These are phyloP conservation scores for Gallinago stenura DNA, from an alignment of 2,797 vertebrate genomes.

Conservation along the genomic window DNA sequence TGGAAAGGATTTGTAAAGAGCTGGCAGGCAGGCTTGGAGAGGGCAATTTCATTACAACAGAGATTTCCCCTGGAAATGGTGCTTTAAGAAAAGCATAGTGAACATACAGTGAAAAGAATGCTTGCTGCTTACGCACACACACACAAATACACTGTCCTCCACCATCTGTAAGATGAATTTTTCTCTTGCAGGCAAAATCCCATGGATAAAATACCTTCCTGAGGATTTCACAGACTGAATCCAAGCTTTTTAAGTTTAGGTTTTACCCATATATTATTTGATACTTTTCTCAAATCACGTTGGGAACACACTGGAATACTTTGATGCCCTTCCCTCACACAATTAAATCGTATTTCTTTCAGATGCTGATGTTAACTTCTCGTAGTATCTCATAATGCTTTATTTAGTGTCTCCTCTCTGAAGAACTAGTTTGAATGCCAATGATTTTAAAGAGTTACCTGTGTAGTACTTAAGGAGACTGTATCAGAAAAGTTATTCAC, in stretches of 20 bases:
- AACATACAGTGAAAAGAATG: not conserved
- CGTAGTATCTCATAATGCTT: not conserved
- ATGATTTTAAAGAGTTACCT: not conserved
- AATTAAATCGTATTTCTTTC: not conserved
- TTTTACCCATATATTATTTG: not conserved
- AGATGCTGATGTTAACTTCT: not conserved
- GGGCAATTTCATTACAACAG: slow-evolving; percentile 36
- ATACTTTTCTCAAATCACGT: not conserved
- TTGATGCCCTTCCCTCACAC: not conserved
- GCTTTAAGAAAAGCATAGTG: slow-evolving; percentile 35
- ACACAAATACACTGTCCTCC: not conserved
- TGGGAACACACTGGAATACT: not conserved
- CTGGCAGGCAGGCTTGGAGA: slow-evolving; percentile 41
- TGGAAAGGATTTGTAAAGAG: slow-evolving; percentile 64
- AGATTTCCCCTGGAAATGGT: slow-evolving; percentile 35
- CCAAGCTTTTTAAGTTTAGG: not conserved
- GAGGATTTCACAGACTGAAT: not conserved
- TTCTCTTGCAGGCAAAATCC: not conserved
- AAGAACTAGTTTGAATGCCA: not conserved
- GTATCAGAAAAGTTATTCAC: not conserved
- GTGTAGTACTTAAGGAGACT: not conserved
- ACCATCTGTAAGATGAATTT: not conserved
- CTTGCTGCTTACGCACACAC: not conserved
- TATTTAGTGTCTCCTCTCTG: not conserved
- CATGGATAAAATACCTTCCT: not conserved